Percentiles rank a stretch among this genome's conserved stretches.
Conservation (phyloP, 1,140 invertebrate species). For the Procambarus virginalis region DNA sequence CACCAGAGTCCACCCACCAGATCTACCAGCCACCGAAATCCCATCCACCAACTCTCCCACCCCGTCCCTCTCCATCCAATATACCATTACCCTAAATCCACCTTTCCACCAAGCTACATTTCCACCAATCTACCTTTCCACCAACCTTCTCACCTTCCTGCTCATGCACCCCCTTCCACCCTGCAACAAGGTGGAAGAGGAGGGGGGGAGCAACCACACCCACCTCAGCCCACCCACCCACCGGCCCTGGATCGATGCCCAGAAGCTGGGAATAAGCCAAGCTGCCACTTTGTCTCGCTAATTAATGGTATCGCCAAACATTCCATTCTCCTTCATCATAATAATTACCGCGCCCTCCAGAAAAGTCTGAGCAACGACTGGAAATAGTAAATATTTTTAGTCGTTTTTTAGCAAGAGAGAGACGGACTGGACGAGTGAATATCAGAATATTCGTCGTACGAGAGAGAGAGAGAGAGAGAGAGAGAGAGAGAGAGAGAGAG, state of each 20-base stretch:
- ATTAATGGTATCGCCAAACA: not conserved
- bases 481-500: slow-evolving; percentile 24
- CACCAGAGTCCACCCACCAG: no score
- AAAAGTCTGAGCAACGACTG: not conserved
- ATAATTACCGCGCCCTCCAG: not conserved
- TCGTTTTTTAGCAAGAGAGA: not conserved
- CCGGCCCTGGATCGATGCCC: not conserved
- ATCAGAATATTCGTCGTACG: not conserved
- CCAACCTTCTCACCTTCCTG: no score
- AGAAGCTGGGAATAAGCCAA: not conserved
- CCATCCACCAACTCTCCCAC: no score
- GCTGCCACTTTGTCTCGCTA: not conserved
- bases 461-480: slow-evolving; percentile 1
- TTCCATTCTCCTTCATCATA: not conserved
- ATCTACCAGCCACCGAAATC: no score
- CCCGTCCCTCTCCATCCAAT: no score
- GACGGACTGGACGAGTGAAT: not conserved
- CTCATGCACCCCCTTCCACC: no score
- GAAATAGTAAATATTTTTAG: not conserved
- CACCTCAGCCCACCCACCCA: no score
- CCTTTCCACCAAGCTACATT: no score
- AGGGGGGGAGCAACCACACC: no score
- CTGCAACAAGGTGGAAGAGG: no score
- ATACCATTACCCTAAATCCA: no score
- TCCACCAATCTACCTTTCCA: no score